Base-by-base conservation (phyloP, 2,888 invertebrate species). In the Cenopis cana region DNA sequence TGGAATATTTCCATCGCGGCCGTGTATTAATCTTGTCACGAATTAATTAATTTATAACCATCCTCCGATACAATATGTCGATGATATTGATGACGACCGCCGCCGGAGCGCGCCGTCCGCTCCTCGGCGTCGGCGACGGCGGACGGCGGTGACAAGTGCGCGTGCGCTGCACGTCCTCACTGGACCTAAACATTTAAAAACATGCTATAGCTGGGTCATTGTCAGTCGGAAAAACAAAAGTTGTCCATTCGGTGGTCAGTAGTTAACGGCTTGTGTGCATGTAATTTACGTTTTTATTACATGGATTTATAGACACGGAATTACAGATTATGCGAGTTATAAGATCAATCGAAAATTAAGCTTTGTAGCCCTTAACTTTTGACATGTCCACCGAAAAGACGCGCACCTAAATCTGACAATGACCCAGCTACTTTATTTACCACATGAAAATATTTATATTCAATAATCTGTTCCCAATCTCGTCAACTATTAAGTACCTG, bases 11-110 rank as follows among this genome's bases (percentile, higher is more conserved):
- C 69, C 69, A 61, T 60, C 54, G 57, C 57, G 36, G 49, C 38
- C 59, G 33, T 65, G 65, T 65, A 70, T 70, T 65, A 65, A 65
- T 65, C 69, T 65, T 65, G 65, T 65, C 69, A 70, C 65, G 59
- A 65, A 65, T 70, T 65, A 70, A 70, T 70, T 70, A 65, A 70
- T 70, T 52, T 65, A 65, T 18, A 59, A 46, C 50, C 55, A 59
- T 65, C 65, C n/a, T 46, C 18, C 50, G 33, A 62, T 69, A 62
- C 69, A 70, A 65, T 65, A 65, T 46, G 57, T 59, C 59, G 69
- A 36, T 20, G 29, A 52, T 60, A 50, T 56, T 65, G 52, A 70
- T 65, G 65, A 52, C 56, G 46, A 10, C 18, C 64, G 52, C 64
- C 64, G 24, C 14, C 29, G 14, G 24, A 33, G 57, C 46, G 29